Conservation (phyloP, 2,797 vertebrate genomes). For the Hydrophis major region DNA sequence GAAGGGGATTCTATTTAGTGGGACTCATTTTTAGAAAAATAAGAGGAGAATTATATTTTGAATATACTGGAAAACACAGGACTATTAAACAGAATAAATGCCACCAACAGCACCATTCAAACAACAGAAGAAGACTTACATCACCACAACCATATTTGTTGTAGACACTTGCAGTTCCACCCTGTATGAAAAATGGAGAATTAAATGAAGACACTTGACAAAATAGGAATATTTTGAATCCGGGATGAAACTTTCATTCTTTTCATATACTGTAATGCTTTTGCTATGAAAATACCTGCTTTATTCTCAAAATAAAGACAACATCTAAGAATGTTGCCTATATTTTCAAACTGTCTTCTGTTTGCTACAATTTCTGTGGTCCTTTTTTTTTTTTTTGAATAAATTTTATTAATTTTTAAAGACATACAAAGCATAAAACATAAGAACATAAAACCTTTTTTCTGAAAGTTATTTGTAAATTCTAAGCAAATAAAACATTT, state of each 20-base stretch:
- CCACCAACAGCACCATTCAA: neutral
- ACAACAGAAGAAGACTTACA: conserved; percentile 46
- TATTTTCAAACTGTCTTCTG: neutral
- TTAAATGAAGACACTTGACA: neutral
- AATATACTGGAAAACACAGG: neutral
- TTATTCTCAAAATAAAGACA: neutral
- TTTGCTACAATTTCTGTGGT: neutral
- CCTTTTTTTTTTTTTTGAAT: neutral
- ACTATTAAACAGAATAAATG: neutral
- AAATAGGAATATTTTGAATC: neutral
- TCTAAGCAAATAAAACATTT: too few relatives aligned
- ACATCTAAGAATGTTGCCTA: neutral
- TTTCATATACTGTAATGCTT: neutral
- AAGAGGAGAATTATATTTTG: neutral
- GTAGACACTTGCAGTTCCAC: conserved; percentile 50
- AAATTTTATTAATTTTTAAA: too few relatives aligned
- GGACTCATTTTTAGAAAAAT: neutral
- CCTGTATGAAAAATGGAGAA: conserved; percentile 40
- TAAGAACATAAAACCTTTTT: too few relatives aligned
- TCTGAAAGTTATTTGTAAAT: too few relatives aligned
- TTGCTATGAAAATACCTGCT: neutral
- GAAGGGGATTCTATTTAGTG: neutral
- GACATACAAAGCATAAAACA: too few relatives aligned
- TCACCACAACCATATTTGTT: conserved; percentile 40
- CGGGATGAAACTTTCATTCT: neutral